Evolutionary conservation across 2,888 invertebrate species (phyloP), one percentile per base, ranked within the genome.

Genomic region (Heteropelma amictum): DNA sequence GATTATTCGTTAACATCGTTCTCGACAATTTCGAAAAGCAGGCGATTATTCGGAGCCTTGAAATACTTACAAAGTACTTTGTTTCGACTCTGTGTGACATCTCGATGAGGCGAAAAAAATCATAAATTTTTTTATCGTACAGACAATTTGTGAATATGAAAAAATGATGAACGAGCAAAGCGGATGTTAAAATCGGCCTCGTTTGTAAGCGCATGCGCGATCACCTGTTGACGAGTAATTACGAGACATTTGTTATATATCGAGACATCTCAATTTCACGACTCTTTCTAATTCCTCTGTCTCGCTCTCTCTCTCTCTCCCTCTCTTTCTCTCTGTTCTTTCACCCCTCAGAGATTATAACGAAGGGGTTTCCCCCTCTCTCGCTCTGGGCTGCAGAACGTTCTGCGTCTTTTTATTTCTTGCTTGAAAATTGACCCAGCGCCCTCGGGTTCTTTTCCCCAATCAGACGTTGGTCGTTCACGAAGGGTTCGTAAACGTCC

Each of bases 211-310:
- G n/a, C n/a, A n/a, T 68, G 78, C 79, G 77, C 65, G 80, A 82
- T 85, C 87, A 88, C 88, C 88, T 88, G 88, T 85, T 82, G 68
- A 71, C 26, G 76, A 84, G 83, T 85, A 86, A 88, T 88, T 86
- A 87, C 83, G 83, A 80, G 80, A 85, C 85, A 85, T 83, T 84
- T 84, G 83, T 81, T 83, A n/a, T n/a, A n/a, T n/a, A 83, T 83
- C 81, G 83, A 83, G 85, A 87, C 85, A 86, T 88, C 87, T 88
- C 88, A 88, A 88, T 88, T 88, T 88, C 88, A 87, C 84, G 82
- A 84, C 77, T 84, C n/a, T n/a, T n/a, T n/a, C n/a, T n/a, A n/a
- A n/a, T n/a, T n/a, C n/a, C n/a, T n/a, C n/a, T n/a, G n/a, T n/a
- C n/a, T n/a, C n/a, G 38, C 3, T 76, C 76, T 58, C 54, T 47